Conservation (phyloP, 1,140 invertebrate genomes). For the Saxidomus purpurata region DNA sequence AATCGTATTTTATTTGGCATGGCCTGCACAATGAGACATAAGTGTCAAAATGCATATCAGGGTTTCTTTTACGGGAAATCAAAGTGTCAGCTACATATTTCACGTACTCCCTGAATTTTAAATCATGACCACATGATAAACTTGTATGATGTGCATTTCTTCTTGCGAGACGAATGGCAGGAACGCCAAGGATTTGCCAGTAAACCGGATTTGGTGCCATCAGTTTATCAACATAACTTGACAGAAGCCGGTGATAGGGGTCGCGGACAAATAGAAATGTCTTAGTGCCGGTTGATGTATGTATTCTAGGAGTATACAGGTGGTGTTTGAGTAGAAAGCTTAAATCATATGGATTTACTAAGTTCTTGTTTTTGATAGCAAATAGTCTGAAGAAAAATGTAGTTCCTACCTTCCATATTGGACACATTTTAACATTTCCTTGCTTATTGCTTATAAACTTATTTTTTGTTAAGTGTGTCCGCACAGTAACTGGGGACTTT, state of each 20-base stretch:
- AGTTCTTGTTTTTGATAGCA: constrained; percentile 5
- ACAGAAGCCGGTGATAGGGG: too few species aligned
- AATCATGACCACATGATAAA: constrained; percentile 35
- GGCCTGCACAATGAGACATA: constrained; percentile 15
- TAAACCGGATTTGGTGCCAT: too few species aligned
- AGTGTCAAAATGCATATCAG: too few species aligned
- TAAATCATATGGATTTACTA: constrained; percentile 22
- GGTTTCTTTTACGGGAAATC: too few species aligned
- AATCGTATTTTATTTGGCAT: constrained; percentile 40
- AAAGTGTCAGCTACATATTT: constrained; percentile 7
- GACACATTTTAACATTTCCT: neutral
- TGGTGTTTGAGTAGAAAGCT: neutral
- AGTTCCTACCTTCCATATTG: constrained; percentile 41
- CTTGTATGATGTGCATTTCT: neutral
- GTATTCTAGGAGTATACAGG: neutral
- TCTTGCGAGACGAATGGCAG: constrained; percentile 18
- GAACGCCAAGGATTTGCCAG: too few species aligned
- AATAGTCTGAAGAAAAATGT: constrained; percentile 34
- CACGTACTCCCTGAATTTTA: constrained; percentile 47
- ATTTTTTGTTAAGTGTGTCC: too few species aligned
- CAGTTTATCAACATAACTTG: too few species aligned
- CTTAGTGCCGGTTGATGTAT: neutral
- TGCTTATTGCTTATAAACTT: too few species aligned
- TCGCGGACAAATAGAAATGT: constrained; percentile 55
- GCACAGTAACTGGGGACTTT: too few species aligned